Evolutionary conservation across 1,140 invertebrate genomes (phyloP), one percentile per base, ranked within the genome.

Genomic region (Heliconius hermathena): DNA sequence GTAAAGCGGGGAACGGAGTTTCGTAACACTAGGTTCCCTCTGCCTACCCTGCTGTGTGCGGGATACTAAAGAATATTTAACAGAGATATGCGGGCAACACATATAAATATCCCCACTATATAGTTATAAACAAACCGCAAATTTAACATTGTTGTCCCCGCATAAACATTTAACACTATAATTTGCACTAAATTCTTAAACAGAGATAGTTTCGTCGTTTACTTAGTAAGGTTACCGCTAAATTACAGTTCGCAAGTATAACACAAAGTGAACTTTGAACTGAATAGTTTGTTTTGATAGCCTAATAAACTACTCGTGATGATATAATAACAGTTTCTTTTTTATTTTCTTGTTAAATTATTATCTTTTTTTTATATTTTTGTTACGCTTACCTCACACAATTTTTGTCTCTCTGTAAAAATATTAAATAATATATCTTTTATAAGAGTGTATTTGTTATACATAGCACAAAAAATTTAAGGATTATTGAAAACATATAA

Each of bases 111-210:
- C 1, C 6, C 6, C 49, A 52, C 18, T 22, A 60, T 22, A 3
- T 22, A n/a, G 20, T 11, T 20, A 60, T 60, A 60, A 26, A 8
- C 54, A 60, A 22, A 60, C 54, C 54, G 54, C 54, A 60, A 26
- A 60, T 60, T 60, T 60, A 60, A 60, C 54, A 26, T 22, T 36
- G 29, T 57, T 57, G 49, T 20, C 38, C 26, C 29, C 22, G 29
- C 49, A 73, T 73, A 73, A 52, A 49, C 72, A 46, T 74, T 57
- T 54, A 74, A 74, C 49, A 57, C 49, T 36, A 49, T 74, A 74
- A 74, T 74, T 74, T 74, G 33, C 49, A 57, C 20, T 74, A 57
- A 74, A 74, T 74, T 54, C 73, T 74, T 74, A 54, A 74, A 57
- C 52, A 33, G 49, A 57, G 46, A 74, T 38, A 74, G 73, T 57